Percentiles rank a stretch among this genome's conserved stretches.
phyloP scores from a whole-genome alignment of 2,113 vertebrate genomes.

The Poecilia latipinna region DNA sequence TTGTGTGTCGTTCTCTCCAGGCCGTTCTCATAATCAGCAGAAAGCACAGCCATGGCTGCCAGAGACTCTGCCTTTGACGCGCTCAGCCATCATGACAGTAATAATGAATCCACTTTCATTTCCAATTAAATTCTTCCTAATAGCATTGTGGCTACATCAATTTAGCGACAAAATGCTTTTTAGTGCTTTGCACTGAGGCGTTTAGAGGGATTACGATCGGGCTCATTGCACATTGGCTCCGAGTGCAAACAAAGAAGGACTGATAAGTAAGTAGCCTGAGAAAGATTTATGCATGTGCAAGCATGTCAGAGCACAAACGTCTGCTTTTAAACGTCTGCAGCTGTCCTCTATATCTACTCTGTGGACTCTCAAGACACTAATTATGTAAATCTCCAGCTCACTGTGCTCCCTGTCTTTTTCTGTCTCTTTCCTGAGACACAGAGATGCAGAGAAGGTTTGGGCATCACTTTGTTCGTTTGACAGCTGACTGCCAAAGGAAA shows the following conservation, averaged over 20 bases:
- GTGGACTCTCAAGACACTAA: constrained; percentile 19
- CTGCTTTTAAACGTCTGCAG: constrained; percentile 33
- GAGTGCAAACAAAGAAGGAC: constrained; percentile 55
- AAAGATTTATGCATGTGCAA: constrained; percentile 43
- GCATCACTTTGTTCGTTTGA: constrained; percentile 7
- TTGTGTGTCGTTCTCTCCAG: constrained; percentile 40
- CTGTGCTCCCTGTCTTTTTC: background rate
- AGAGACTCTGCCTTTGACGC: constrained; percentile 16
- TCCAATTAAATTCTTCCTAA: constrained; percentile 75
- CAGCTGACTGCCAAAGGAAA: constrained; percentile 32
- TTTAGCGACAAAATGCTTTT: constrained; percentile 56
- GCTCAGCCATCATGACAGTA: constrained; percentile 56
- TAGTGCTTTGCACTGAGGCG: constrained; percentile 30
- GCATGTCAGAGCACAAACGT: constrained; percentile 13
- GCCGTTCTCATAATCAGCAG: constrained; percentile 17
- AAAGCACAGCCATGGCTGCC: constrained; percentile 5
- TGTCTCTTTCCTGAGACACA: background rate
- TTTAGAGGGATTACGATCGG: constrained; percentile 38
- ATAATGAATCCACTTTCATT: constrained; percentile 71
- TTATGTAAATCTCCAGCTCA: constrained; percentile 13
- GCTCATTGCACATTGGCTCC: constrained; percentile 43
- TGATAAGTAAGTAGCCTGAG: constrained; percentile 59
- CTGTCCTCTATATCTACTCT: constrained; percentile 6
- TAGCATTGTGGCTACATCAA: constrained; percentile 51
- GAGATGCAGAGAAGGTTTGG: background rate